Evolutionary conservation across 2,113 vertebrate species (phyloP).

Genomic region (Alectura lathami): DNA sequence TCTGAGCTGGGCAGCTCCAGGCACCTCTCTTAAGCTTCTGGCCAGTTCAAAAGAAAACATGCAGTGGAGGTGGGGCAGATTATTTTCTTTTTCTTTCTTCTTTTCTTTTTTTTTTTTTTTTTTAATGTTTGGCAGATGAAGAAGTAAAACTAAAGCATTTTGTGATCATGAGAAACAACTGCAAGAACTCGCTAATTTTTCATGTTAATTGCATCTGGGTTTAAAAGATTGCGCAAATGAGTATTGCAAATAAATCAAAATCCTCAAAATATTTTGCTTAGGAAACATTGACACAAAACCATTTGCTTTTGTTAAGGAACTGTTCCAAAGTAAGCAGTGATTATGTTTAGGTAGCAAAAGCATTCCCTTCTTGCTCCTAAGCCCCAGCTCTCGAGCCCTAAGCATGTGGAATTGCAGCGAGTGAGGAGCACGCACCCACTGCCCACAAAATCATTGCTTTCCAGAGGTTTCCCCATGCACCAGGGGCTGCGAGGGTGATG

Average conservation of each 20-base stretch:
- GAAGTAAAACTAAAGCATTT: not conserved
- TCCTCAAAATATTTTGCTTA: conserved; percentile 21
- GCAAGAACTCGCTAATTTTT: not conserved
- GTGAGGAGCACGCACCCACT: not conserved
- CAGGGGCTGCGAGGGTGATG: not conserved
- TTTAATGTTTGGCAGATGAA: not conserved
- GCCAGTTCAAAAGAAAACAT: not conserved
- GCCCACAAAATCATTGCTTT: not conserved
- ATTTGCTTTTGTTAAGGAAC: not conserved
- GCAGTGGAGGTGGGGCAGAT: not conserved
- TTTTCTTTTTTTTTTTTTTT: not conserved
- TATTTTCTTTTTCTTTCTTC: not conserved
- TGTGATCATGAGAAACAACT: not conserved
- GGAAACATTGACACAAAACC: not conserved
- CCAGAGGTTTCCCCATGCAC: not conserved
- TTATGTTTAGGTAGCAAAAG: not conserved
- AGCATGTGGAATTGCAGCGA: not conserved
- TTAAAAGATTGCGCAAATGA: not conserved
- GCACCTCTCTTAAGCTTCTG: not conserved
- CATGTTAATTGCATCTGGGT: not conserved
- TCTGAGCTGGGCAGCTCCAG: not conserved
- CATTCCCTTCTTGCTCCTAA: not conserved
- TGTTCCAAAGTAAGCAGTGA: not conserved
- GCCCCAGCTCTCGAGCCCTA: not conserved
- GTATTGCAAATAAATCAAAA: not conserved